phyloP scores from a whole-genome alignment of 1,140 invertebrate species.

The Philaenus spumarius region DNA sequence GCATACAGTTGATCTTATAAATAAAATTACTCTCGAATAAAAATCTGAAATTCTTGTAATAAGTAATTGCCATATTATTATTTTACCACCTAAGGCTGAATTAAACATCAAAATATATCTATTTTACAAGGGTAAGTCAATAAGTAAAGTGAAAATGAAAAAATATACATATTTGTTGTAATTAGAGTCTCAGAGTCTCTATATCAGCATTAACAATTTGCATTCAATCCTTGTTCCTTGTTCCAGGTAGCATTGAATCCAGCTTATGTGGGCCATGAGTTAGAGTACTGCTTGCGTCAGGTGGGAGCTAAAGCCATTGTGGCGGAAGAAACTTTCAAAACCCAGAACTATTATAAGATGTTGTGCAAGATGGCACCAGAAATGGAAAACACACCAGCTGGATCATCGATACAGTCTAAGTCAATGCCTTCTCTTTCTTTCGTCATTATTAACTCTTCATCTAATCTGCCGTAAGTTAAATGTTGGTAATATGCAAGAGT shows the following conservation, averaged over 20 bases:
- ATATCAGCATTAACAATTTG: conserved; percentile 7
- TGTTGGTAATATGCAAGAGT: too few relatives aligned
- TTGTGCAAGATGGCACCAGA: conserved; percentile 40
- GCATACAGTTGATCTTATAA: too few relatives aligned
- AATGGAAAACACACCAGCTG: conserved; percentile 15
- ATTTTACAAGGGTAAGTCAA: too few relatives aligned
- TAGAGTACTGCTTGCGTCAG: conserved; percentile 74
- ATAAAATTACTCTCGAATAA: too few relatives aligned
- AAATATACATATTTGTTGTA: not conserved
- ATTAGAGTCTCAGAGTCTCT: not conserved
- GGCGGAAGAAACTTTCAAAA: conserved; percentile 55
- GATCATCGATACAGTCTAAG: conserved; percentile 14
- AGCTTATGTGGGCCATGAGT: conserved; percentile 64
- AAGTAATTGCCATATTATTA: too few relatives aligned
- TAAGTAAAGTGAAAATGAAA: not conserved
- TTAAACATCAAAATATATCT: too few relatives aligned
- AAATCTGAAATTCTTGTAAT: too few relatives aligned
- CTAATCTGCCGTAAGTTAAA: conserved; percentile 46
- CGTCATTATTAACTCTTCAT: conserved; percentile 46
- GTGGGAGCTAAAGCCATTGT: conserved; percentile 67
- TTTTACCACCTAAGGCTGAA: too few relatives aligned
- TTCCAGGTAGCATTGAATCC: conserved; percentile 78
- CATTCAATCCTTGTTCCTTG: conserved; percentile 11
- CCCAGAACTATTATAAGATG: conserved; percentile 65
- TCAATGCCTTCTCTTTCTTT: conserved; percentile 45